Base-by-base conservation (phyloP, 2,888 invertebrate genomes). In the Microctonus brassicae region DNA sequence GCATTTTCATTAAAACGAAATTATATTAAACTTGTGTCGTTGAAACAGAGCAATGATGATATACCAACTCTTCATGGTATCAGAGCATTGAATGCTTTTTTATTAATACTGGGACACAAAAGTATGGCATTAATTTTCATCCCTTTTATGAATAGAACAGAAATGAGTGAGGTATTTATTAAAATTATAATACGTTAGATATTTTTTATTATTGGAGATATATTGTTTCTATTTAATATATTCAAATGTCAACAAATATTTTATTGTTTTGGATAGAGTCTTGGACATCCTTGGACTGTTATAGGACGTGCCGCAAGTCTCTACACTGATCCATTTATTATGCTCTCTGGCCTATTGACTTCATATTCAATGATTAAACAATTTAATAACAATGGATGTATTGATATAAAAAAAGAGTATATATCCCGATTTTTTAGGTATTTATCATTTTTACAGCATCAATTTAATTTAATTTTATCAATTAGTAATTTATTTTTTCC, bases 261-360 rank as follows among this genome's bases (percentile, higher is more conserved):
- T 20, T 63, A 1, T 52, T 58, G 3, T 64, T 24, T 58, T 47
- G 1, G 52, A 70, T 79, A 92, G 92, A 89, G 87, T 74, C 84
- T 93, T 66, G 91, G 91, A 0, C 89, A 89, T 80, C 90, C 92
- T 2, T 93, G 92, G 91, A 91, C 92, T 0, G 92, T 92, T 0
- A 85, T 93, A 66, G 92, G 91, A 53, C 88, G 93, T 78, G 92
- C 92, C 0, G 93, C 93, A 1, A 92, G 92, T 76, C 87, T 93
- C 6, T 93, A 93, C 79, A 93, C 93, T 0, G 93, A 93, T 87
- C 92, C 93, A 0, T 93, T 93, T 82, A 90, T 93, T 66, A 91
- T 93, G 89, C 89, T 93, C 65, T 93, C 93, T 60, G 93, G 92
- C 24, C 90, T 92, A 76, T 81, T 93, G 63, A 92, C 93, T 0